Conservation (phyloP, 2,888 invertebrate species). For the Ypsolopha sequella region DNA sequence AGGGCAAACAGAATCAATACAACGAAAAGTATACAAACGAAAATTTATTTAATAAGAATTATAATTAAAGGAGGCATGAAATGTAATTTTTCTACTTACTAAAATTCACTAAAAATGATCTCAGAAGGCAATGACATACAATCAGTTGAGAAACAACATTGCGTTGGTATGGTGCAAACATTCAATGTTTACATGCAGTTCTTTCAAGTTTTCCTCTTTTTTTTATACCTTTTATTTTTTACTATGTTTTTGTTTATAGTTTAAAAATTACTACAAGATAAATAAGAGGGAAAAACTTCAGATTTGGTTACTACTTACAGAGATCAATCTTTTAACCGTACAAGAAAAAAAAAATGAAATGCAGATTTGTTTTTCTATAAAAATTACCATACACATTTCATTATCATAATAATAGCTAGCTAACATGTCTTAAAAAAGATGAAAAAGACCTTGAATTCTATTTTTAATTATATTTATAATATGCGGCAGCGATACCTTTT, state of each 20-base stretch:
- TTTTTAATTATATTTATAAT: constrained; percentile 61
- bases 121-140: constrained; percentile 1
- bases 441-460: constrained; percentile 65
- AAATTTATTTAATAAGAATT: constrained; percentile 45
- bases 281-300: constrained; percentile 36
- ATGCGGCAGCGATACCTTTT: constrained; percentile 67
- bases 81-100: constrained; percentile 29
- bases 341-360: constrained; percentile 39
- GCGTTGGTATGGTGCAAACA: background rate
- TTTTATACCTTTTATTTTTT: background rate
- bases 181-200: no score
- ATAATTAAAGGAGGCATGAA: constrained; percentile 39
- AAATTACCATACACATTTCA: constrained; percentile 62
- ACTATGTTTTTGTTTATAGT: background rate
- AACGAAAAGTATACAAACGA: constrained; percentile 35
- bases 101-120: constrained; percentile 32
- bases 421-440: constrained; percentile 68
- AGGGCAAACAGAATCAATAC: constrained; percentile 41
- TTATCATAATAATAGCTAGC: constrained; percentile 62
- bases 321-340: constrained; percentile 45
- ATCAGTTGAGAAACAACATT: background rate
- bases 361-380: constrained; percentile 64
- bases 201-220: background rate
- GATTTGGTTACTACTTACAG: constrained; percentile 58
- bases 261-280: constrained; percentile 22